Evolutionary conservation across 2,888 invertebrate genomes (phyloP).

Genomic region (Platerodrilus igneus): DNA sequence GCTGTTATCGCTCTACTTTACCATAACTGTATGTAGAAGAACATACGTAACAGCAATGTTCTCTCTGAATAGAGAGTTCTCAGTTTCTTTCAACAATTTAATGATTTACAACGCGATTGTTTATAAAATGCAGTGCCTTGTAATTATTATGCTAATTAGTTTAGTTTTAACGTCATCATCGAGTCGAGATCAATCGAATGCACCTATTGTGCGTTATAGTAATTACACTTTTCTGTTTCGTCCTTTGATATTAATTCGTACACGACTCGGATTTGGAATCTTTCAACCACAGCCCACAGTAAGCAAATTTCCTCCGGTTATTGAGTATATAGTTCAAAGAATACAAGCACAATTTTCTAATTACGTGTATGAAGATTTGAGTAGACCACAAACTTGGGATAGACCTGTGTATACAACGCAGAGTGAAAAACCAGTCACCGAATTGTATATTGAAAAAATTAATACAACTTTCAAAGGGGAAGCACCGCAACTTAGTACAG

Average conservation of each 20-base stretch:
- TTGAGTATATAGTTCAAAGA: conserved; percentile 65
- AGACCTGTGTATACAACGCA: conserved; percentile 31
- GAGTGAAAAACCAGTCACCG: background rate
- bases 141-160: too few species aligned
- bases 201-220: too few species aligned
- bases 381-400: conserved; percentile 45
- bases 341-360: conserved; percentile 67
- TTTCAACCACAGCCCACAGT: conserved; percentile 8
- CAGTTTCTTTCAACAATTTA: too few species aligned
- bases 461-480: background rate
- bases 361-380: conserved; percentile 57
- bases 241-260: background rate
- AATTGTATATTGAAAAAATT: conserved; percentile 4
- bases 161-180: too few species aligned
- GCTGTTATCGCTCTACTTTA: too few species aligned
- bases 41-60: too few species aligned
- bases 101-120: too few species aligned
- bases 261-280: conserved; percentile 14
- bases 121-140: too few species aligned
- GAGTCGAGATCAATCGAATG: too few species aligned
- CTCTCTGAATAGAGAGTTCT: too few species aligned
- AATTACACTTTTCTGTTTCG: too few species aligned
- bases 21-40: too few species aligned
- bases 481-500: background rate
- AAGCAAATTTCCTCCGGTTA: conserved; percentile 59